A percentile compares a stretch with the other conserved stretches of the same genome.
These are phyloP conservation scores for Ephydatia muelleri DNA, from an alignment of 37 sponge, comb jelly and placozoan genomes.

Conservation along the genomic window DNA sequence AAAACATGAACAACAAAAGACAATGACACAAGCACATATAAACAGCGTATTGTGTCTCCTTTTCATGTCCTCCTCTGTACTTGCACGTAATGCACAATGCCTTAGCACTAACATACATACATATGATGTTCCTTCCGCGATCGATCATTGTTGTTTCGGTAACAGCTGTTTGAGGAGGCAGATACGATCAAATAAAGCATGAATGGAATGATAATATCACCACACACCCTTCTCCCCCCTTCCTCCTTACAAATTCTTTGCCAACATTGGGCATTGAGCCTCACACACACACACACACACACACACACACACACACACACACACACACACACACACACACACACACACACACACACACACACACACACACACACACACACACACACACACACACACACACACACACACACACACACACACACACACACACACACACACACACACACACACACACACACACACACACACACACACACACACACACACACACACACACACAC, in stretches of 20 bases:
- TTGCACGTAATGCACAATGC: neutral
- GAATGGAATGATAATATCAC: neutral
- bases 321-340: neutral
- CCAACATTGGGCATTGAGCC: neutral
- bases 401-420: too few species aligned
- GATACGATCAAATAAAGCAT: neutral
- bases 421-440: too few species aligned
- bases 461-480: too few species aligned
- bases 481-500: too few species aligned
- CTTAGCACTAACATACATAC: conserved; percentile 23
- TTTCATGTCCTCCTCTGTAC: too few species aligned
- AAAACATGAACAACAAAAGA: neutral
- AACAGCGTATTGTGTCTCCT: too few species aligned
- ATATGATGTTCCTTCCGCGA: conserved; percentile 67
- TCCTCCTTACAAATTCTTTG: neutral
- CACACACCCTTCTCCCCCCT: neutral
- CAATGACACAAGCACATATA: neutral
- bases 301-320: too few species aligned
- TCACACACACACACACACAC: too few species aligned
- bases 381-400: neutral
- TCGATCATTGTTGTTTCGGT: conserved; percentile 62
- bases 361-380: conserved; percentile 4
- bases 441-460: too few species aligned
- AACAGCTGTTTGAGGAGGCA: conserved; percentile 25
- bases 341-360: neutral